phyloP scores from a whole-genome alignment of 1,140 invertebrate species.

The Nautilus pompilius region DNA sequence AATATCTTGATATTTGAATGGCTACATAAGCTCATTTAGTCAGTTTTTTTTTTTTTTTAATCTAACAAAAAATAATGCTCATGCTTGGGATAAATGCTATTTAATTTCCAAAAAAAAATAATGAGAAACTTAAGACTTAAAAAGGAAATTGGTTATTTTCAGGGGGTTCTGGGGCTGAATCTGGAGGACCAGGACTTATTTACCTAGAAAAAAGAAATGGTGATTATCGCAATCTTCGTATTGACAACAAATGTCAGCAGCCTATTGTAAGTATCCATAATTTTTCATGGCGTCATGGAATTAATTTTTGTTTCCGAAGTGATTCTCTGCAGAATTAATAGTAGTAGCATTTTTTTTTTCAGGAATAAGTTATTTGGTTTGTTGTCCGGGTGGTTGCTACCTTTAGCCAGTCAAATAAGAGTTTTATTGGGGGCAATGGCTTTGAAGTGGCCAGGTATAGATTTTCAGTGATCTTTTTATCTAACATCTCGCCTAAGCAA shows the following conservation, averaged over 20 bases:
- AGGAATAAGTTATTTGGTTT: no score
- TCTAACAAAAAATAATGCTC: neutral
- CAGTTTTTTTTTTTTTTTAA: neutral
- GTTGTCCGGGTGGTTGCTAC: no score
- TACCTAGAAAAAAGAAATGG: constrained; percentile 14
- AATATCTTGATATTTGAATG: neutral
- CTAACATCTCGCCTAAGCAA: no score
- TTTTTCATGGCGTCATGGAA: no score
- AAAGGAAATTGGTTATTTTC: neutral
- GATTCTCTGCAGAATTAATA: no score
- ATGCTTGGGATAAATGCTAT: neutral
- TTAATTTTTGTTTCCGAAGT: no score
- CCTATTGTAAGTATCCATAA: constrained; percentile 14
- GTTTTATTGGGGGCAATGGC: no score
- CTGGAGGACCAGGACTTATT: constrained; percentile 27
- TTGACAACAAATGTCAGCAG: constrained; percentile 33
- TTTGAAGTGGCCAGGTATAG: no score
- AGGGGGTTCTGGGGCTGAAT: constrained; percentile 23
- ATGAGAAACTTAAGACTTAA: neutral
- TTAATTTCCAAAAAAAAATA: neutral
- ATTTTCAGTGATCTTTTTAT: no score
- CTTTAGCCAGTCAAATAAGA: no score
- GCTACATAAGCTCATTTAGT: neutral
- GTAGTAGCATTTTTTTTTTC: no score
- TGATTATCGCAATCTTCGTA: constrained; percentile 16